phyloP scores from a whole-genome alignment of 2,888 invertebrate species.

The Clusia tigrina region DNA sequence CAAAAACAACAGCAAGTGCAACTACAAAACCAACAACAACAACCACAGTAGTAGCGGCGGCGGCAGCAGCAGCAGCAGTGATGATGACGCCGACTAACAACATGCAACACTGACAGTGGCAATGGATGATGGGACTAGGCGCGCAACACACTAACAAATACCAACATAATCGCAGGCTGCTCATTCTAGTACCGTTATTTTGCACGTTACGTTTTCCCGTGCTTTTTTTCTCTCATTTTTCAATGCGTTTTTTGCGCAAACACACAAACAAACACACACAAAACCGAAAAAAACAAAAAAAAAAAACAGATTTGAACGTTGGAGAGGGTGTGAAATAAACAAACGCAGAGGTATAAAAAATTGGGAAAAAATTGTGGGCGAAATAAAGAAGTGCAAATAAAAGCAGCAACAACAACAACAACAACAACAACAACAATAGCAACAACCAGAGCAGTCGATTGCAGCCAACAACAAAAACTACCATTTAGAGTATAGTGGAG shows the following conservation, averaged over 20 bases:
- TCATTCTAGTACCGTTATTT: conserved; percentile 19
- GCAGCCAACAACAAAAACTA: conserved; percentile 16
- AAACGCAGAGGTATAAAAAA: conserved; percentile 7
- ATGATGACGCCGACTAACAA: not conserved
- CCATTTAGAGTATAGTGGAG: conserved; percentile 19
- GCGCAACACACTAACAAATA: conserved; percentile 8
- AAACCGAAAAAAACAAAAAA: too few relatives aligned
- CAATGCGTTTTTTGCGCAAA: not conserved
- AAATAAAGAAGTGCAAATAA: conserved; percentile 5
- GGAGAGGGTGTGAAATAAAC: not conserved
- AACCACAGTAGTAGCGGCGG: conserved; percentile 42
- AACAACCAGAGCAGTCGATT: conserved; percentile 8
- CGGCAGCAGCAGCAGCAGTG: conserved; percentile 31
- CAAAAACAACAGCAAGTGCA: not conserved
- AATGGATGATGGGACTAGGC: not conserved
- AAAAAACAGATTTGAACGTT: not conserved
- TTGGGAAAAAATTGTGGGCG: not conserved
- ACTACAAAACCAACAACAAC: not conserved
- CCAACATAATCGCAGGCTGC: conserved; percentile 10
- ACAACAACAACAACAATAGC: not conserved
- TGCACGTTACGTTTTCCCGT: not conserved
- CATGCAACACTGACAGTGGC: conserved; percentile 28
- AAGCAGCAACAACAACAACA: not conserved
- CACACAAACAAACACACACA: too few relatives aligned
- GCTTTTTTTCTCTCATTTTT: not conserved